Evolutionary conservation across 2,888 invertebrate genomes (phyloP), one percentile per base, ranked within the genome.

Genomic region (Drosophila mercatorum): DNA sequence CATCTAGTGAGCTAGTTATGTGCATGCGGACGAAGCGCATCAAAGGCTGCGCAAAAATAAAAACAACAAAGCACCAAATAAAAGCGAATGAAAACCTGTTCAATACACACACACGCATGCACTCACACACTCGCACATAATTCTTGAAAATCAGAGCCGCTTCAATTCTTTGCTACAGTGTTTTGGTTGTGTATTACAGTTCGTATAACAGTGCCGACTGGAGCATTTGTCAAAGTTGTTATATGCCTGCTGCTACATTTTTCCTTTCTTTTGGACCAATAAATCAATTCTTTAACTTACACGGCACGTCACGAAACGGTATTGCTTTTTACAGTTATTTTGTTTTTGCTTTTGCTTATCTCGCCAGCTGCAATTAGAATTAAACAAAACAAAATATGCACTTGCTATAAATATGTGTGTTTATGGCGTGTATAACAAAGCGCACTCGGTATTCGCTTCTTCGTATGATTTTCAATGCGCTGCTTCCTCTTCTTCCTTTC

Each of bases 121-220:
- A 34, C 31, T 34, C 52, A 59, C 61, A 40, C 22, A 51, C 53
- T 17, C 41, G 57, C 44, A 49, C 36, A 69, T 17, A 66, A 63
- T 80, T 80, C 80, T 80, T 70, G 76, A 75, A 80, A 80, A 82
- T 80, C 83, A 69, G 75, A 80, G 66, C 72, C 55, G 78, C 81
- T 66, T 68, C 40, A 77, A 69, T 66, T 75, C 80, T 80, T 55
- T 80, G 81, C 78, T 78, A 78, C 68, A 67, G 55, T 56, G 43
- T 57, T 68, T 74, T 79, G 65, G 79, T 78, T 81, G 74, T 81
- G 75, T 81, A 78, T 78, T 67, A 78, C 60, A 12, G 7, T 17
- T 17, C 34, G 79, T 80, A 80, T 80, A 82, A 71, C 63, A 69
- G 40, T 53, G 40, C 26, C n/a, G n/a, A 31, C 28, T 46, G 6